A percentile compares a stretch with the other conserved stretches of the same genome.
phyloP scores from a whole-genome alignment of 2,797 vertebrate species.

The Muraenolepis orangiensis region DNA sequence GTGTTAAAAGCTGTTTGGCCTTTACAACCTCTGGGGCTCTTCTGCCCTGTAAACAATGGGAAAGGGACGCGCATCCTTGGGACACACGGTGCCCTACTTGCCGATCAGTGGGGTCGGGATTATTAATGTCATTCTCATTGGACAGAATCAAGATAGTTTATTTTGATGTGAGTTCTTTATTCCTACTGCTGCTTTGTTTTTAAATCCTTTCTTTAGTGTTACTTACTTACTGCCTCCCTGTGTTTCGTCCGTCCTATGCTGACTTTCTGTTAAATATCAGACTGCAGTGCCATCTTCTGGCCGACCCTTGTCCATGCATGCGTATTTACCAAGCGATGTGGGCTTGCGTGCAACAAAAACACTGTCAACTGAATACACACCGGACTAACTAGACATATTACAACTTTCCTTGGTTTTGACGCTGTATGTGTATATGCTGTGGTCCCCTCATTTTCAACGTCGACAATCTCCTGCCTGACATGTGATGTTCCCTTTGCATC shows the following conservation, averaged over 20 bases:
- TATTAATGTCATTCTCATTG: neutral
- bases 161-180: neutral
- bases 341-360: neutral
- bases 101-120: neutral
- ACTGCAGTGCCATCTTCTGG: neutral
- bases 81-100: neutral
- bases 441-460: neutral
- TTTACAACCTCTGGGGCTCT: neutral
- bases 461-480: conserved; percentile 46
- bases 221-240: neutral
- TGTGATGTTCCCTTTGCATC: conserved; percentile 70
- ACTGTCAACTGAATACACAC: neutral
- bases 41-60: neutral
- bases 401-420: neutral
- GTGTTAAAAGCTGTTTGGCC: conserved; percentile 13
- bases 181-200: neutral
- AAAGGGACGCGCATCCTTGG: neutral
- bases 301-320: neutral
- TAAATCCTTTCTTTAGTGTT: neutral
- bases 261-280: neutral
- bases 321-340: neutral
- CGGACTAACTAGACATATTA: neutral
- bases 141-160: neutral
- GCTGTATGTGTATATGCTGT: conserved; percentile 5
- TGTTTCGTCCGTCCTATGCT: neutral